Conservation (phyloP, 2,113 vertebrate species). For the Ploceus nigricollis region DNA sequence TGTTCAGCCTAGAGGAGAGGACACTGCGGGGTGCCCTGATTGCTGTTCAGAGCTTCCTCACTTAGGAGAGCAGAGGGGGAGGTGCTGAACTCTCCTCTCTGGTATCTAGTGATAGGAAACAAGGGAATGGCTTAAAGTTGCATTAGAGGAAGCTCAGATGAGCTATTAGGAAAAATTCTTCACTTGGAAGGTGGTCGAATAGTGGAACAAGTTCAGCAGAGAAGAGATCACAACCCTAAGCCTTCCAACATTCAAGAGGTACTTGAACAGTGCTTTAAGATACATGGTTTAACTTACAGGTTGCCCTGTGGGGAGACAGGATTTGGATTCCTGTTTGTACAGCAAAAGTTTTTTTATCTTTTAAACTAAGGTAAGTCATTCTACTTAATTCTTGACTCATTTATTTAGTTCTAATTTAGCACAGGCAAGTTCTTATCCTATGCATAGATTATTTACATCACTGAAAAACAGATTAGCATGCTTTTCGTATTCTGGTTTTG, state of each 20-base stretch:
- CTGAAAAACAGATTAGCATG: neutral
- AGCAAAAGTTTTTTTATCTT: neutral
- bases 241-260: neutral
- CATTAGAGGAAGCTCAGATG: neutral
- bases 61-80: neutral
- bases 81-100: neutral
- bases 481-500: neutral
- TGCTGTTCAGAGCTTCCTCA: neutral
- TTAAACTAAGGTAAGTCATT: neutral
- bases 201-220: neutral
- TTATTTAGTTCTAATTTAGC: neutral
- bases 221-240: neutral
- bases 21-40: fast-evolving
- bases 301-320: neutral
- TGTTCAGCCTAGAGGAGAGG: neutral
- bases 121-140: neutral
- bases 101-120: fast-evolving
- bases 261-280: neutral
- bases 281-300: neutral
- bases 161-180: neutral
- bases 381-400: neutral
- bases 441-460: neutral
- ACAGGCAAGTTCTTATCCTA: neutral
- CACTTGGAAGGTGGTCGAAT: neutral
- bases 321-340: neutral